Percentiles rank a stretch among this genome's conserved stretches.
phyloP scores from a whole-genome alignment of 1,140 invertebrate species.

The Latrodectus geometricus region DNA sequence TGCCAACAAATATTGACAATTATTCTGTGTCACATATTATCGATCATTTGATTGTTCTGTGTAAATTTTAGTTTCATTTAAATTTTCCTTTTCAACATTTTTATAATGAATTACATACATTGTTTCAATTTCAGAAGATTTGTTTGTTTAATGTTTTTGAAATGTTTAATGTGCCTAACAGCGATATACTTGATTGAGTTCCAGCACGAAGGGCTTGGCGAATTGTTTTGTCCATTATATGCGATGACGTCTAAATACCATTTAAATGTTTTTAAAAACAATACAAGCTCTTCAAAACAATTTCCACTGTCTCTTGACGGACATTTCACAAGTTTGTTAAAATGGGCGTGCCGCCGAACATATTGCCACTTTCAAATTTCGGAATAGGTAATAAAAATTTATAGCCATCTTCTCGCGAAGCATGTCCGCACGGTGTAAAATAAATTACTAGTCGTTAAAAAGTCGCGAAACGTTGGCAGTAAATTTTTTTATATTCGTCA shows the following conservation, averaged over 20 bases:
- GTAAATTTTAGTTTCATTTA: no score
- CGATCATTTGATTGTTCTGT: no score
- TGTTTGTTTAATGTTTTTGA: no score
- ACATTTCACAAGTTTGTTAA: slow-evolving; percentile 48
- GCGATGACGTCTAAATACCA: not conserved
- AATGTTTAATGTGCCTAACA: no score
- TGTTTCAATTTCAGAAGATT: no score
- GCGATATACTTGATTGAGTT: no score
- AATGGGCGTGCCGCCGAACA: slow-evolving; percentile 36
- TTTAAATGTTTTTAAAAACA: not conserved
- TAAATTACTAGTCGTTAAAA: slow-evolving; percentile 53
- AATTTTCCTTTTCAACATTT: no score
- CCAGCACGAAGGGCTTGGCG: no score
- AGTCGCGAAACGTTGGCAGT: slow-evolving; percentile 20
- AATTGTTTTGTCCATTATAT: not conserved
- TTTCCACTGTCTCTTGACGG: not conserved
- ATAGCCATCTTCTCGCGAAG: slow-evolving; percentile 20
- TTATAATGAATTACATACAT: no score
- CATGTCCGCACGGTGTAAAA: slow-evolving; percentile 15
- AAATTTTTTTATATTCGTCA: slow-evolving; percentile 16
- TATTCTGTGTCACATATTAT: no score
- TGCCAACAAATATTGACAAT: no score
- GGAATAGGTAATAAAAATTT: slow-evolving; percentile 41
- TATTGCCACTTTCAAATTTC: slow-evolving; percentile 13
- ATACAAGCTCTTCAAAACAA: not conserved